Base-by-base conservation (phyloP, 2,888 invertebrate genomes). In the Orthonevra nobilis region DNA sequence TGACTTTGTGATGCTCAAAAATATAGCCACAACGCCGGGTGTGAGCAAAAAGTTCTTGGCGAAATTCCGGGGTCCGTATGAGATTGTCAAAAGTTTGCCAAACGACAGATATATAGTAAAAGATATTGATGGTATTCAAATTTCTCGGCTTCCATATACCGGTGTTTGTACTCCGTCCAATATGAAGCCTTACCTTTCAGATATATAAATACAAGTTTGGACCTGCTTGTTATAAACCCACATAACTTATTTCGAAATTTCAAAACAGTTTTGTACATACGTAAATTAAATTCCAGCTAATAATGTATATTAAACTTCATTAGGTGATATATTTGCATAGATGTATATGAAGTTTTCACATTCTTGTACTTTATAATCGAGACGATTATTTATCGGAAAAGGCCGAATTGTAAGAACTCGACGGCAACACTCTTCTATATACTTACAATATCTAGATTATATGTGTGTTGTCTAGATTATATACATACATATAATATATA, bases 1-100 rank as follows among this genome's bases (percentile, higher is more conserved):
- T 7, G 82, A 84, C 64, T 81, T 82, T 40, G 82, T 83, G 2
- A 60, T 83, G 69, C 56, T 82, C 1, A 66, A 52, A 46, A 83
- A 83, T 58, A 10, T 72, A 15, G 81, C 64, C 30, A 54, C 66
- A 2, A 79, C 82, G n/a, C 69, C 72, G 2, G 83, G 82, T 2
- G 50, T 81, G 9, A 82, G 81, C 70, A 83, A 82, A 34, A 84
- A 84, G 44, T 44, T 83, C 3, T 48, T 82, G 17, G 70, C 83
- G 0, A 83, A 83, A 54, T 83, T 40, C 64, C 60, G 70, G 17
- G 83, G 83, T 0, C 83, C 82, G 2, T 83, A 82, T 66, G 58
- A 72, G 15, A 48, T 82, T 12, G 48, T 64, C 5, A 52, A 60
- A 20, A 64, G 72, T 1, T 50, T 82, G 19, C 42, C 32, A 3